A percentile compares a stretch with the other conserved stretches of the same genome.
Evolutionary conservation across 2,797 vertebrate genomes (phyloP).

Genomic region (Denticeps clupeoides): DNA sequence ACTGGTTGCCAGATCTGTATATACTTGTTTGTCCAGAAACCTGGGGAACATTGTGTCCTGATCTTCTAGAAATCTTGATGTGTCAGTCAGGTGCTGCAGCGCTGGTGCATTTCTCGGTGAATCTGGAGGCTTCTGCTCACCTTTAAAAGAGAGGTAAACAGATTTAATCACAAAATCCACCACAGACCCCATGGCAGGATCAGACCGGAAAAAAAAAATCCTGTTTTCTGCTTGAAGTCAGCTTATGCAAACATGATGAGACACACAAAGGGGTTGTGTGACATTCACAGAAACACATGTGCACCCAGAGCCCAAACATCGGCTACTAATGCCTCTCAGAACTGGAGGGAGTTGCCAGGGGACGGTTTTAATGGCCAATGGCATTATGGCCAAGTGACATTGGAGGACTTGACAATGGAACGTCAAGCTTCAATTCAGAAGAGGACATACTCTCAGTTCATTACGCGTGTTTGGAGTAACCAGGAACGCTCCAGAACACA

Average conservation of each 20-base stretch:
- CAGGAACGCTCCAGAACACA: constrained; percentile 5
- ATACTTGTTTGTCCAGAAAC: no score
- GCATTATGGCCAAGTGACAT: constrained; percentile 3
- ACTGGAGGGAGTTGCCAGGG: constrained; percentile 14
- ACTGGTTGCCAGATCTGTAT: no score
- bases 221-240: no score
- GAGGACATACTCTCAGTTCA: background rate
- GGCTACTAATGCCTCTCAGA: constrained; percentile 7
- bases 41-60: no score
- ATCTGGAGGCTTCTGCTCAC: constrained; percentile 9
- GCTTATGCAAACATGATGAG: no score
- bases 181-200: background rate
- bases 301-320: background rate
- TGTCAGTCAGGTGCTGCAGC: constrained; percentile 1
- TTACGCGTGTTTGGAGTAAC: constrained; percentile 1
- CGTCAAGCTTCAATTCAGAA: background rate
- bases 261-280: background rate
- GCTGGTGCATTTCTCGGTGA: background rate
- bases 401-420: background rate
- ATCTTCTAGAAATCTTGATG: background rate
- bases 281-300: constrained; percentile 3
- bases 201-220: background rate
- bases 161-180: background rate
- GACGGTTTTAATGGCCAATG: constrained; percentile 3
- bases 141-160: constrained; percentile 8